Percentiles rank a stretch among this genome's conserved stretches.
Evolutionary conservation across 1,140 invertebrate genomes (phyloP).

Genomic region (Fopius arisanus): DNA sequence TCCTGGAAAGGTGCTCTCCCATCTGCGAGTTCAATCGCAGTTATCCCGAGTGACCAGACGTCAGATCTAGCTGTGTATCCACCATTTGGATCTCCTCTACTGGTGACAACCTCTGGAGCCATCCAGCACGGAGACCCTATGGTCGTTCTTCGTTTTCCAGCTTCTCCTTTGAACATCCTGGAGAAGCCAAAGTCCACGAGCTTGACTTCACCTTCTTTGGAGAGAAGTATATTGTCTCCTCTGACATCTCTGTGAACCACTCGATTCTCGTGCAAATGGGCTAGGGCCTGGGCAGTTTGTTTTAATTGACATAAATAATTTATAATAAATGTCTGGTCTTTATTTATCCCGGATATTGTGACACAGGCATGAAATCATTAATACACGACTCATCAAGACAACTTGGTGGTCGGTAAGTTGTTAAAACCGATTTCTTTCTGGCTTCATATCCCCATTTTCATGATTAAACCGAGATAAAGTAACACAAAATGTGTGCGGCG

Average conservation of each 20-base stretch:
- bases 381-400: slow-evolving; percentile 46
- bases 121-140: slow-evolving; percentile 92
- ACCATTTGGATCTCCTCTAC: slow-evolving; percentile 42
- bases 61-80: slow-evolving; percentile 80
- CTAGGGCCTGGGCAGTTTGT: slow-evolving; percentile 69
- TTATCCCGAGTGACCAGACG: slow-evolving; percentile 93
- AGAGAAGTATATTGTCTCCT: slow-evolving; percentile 87
- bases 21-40: slow-evolving; percentile 90
- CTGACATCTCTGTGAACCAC: slow-evolving; percentile 88
- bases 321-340: not conserved
- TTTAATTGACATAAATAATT: too few relatives aligned
- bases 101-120: slow-evolving; percentile 84
- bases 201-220: slow-evolving; percentile 83
- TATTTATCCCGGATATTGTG: slow-evolving; percentile 5
- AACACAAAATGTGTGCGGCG: not conserved
- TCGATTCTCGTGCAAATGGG: slow-evolving; percentile 84
- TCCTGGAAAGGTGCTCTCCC: slow-evolving; percentile 84
- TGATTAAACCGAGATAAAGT: not conserved
- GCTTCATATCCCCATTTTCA: slow-evolving; percentile 2
- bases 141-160: slow-evolving; percentile 74
- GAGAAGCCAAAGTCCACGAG: slow-evolving; percentile 86
- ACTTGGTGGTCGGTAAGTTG: slow-evolving; percentile 7
- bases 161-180: slow-evolving; percentile 77
- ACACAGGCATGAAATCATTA: slow-evolving; percentile 56
- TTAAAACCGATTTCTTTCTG: slow-evolving; percentile 1